phyloP scores from a whole-genome alignment of 2,113 vertebrate species.

The Orycteropus afer region DNA sequence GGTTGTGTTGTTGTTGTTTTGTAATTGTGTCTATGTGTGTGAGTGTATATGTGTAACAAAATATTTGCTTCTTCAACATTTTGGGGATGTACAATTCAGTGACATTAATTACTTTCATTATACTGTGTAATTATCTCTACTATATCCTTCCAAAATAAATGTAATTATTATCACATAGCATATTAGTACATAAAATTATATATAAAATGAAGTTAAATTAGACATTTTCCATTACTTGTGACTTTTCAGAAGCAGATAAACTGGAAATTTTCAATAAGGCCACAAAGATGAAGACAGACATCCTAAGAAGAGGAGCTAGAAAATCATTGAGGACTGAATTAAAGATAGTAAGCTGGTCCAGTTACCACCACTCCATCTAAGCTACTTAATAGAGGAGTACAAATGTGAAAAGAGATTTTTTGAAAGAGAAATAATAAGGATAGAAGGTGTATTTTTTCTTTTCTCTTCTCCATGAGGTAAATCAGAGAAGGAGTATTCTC shows the following conservation, averaged over 20 bases:
- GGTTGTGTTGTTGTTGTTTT: too few relatives aligned
- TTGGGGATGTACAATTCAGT: too few relatives aligned
- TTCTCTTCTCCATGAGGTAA: neutral
- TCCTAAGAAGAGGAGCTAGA: neutral
- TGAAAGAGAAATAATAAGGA: neutral
- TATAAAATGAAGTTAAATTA: neutral
- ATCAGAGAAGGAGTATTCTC: fast-evolving
- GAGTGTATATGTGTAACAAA: too few relatives aligned
- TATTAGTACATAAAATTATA: neutral
- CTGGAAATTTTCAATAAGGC: neutral
- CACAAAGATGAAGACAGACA: neutral
- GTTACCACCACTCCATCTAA: neutral
- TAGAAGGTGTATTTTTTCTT: neutral
- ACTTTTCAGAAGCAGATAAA: too few relatives aligned
- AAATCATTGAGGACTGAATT: neutral
- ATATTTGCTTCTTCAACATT: too few relatives aligned
- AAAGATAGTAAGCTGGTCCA: neutral
- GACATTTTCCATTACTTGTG: too few relatives aligned
- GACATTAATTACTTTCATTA: too few relatives aligned
- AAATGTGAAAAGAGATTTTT: neutral
- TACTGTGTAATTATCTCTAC: too few relatives aligned
- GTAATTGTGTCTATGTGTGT: too few relatives aligned
- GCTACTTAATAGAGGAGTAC: neutral
- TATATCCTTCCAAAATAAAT: too few relatives aligned
- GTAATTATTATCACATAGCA: neutral